Conservation (phyloP, 1,140 invertebrate genomes). For the Proales similis region DNA sequence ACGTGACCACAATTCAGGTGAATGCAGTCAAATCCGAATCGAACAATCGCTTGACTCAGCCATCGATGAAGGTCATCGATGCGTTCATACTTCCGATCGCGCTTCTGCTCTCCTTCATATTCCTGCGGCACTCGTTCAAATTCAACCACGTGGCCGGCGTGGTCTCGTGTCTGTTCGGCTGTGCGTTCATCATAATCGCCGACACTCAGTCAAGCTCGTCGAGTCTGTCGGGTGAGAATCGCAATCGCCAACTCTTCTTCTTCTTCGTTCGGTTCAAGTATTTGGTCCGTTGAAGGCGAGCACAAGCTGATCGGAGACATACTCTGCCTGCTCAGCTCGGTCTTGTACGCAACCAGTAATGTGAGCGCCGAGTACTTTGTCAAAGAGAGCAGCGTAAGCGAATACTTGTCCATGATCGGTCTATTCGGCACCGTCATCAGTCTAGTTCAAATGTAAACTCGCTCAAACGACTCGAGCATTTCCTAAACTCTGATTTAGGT, state of each 20-base stretch:
- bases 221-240: background rate
- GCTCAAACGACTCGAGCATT: background rate
- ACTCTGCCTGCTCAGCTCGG: slow-evolving; percentile 70
- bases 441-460: slow-evolving; percentile 66
- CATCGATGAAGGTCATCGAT: slow-evolving; percentile 9
- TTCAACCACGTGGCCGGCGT: slow-evolving; percentile 71
- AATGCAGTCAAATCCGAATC: slow-evolving; percentile 30
- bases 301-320: slow-evolving; percentile 74
- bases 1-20: slow-evolving; percentile 56
- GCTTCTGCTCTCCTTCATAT: slow-evolving; percentile 64
- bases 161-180: slow-evolving; percentile 69
- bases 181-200: slow-evolving; percentile 73
- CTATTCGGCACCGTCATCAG: slow-evolving; percentile 71
- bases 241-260: background rate
- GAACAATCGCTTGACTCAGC: background rate
- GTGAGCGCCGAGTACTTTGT: slow-evolving; percentile 74
- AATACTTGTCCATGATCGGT: slow-evolving; percentile 76
- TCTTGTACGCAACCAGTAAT: slow-evolving; percentile 72
- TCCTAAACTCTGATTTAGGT: slow-evolving; percentile 48
- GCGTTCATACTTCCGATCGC: slow-evolving; percentile 71
- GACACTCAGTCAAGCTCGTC: slow-evolving; percentile 56
- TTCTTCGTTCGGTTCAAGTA: background rate
- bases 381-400: slow-evolving; percentile 68
- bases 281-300: slow-evolving; percentile 58
- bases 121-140: slow-evolving; percentile 63